Conservation (phyloP, 2,113 vertebrate genomes). For the Tapirus terrestris region DNA sequence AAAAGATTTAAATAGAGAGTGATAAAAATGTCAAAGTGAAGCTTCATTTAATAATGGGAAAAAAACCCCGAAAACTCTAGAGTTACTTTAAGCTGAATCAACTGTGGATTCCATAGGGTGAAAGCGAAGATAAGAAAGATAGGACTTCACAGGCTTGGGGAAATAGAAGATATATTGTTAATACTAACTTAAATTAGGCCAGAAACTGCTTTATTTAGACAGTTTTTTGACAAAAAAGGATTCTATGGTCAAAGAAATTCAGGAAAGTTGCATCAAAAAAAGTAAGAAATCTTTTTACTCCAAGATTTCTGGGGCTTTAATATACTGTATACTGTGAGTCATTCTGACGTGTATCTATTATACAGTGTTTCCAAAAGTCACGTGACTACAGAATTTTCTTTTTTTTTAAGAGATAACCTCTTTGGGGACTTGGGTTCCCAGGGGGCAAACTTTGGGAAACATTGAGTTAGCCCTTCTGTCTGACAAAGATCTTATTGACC, state of each 20-base stretch:
- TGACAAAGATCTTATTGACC: background rate
- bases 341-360: background rate
- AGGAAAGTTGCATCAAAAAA: background rate
- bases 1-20: conserved; percentile 17
- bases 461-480: background rate
- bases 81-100: conserved; percentile 33
- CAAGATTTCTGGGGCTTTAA: background rate
- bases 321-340: background rate
- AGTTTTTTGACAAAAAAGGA: background rate
- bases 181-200: background rate
- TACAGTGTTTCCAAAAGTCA: background rate
- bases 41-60: background rate
- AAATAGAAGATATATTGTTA: background rate
- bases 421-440: background rate
- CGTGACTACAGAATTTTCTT: background rate
- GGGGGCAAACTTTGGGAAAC: background rate
- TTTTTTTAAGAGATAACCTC: background rate
- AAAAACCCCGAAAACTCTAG: background rate
- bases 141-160: background rate
- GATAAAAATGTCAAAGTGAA: conserved; percentile 28
- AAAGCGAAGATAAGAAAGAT: background rate
- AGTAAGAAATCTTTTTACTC: background rate
- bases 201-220: background rate
- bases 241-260: background rate
- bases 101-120: background rate